A percentile compares a stretch with the other conserved stretches of the same genome.
Conservation (phyloP, 2,113 vertebrate species). For the Onychostoma macrolepis region DNA sequence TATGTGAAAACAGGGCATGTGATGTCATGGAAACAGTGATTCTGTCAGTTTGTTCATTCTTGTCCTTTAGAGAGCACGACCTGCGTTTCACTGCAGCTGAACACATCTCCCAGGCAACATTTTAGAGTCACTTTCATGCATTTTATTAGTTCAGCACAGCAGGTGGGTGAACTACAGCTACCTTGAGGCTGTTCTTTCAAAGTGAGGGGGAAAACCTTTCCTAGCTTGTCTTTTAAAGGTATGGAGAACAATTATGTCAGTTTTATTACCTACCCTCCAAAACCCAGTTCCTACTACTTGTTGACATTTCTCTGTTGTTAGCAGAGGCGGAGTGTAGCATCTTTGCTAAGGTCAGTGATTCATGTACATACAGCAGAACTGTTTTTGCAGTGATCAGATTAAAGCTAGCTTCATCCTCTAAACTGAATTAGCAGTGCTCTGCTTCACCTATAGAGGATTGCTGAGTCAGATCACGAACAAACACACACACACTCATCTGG, state of each 20-base stretch:
- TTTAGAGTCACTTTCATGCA: conserved; percentile 54
- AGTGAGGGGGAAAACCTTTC: conserved; percentile 1
- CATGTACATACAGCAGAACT: conserved; percentile 64
- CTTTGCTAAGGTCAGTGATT: conserved; percentile 65
- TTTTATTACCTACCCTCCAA: conserved; percentile 37
- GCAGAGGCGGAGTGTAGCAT: conserved; percentile 44
- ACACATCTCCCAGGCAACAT: conserved; percentile 49
- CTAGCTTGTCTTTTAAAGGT: conserved; percentile 33
- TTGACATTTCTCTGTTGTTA: conserved; percentile 54
- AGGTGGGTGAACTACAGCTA: conserved; percentile 38
- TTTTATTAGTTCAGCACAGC: conserved; percentile 42
- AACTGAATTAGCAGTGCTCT: conserved; percentile 72
- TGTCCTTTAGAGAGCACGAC: conserved; percentile 1
- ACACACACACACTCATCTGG: conserved; percentile 10
- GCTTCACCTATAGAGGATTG: conserved; percentile 22
- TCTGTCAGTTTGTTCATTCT: conserved; percentile 13
- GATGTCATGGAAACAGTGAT: conserved; percentile 23
- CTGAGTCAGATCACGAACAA: conserved; percentile 66
- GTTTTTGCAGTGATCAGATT: conserved; percentile 75
- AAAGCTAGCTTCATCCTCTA: conserved; percentile 70
- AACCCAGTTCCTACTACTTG: conserved; percentile 17
- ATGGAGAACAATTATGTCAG: conserved; percentile 19
- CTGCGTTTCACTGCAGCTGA: conserved; percentile 41
- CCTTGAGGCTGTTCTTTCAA: conserved; percentile 41
- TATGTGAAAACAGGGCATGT: conserved; percentile 19